Conservation (phyloP, 1,140 invertebrate genomes). For the Pogonognathellus flavescens region DNA sequence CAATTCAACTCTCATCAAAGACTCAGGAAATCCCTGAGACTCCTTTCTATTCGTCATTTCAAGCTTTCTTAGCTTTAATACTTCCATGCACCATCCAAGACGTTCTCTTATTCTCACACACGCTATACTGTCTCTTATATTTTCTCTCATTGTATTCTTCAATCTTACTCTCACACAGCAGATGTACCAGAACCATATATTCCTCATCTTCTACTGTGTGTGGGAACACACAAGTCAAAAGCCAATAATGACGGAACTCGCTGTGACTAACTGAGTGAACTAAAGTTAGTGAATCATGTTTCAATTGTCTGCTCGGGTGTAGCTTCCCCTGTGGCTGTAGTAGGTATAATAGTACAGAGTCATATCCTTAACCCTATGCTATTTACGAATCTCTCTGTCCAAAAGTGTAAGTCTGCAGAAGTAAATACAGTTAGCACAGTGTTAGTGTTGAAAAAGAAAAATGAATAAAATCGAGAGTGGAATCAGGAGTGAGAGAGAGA, state of each 20-base stretch:
- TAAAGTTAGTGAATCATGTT: conserved; percentile 36
- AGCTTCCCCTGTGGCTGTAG: neutral
- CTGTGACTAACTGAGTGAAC: conserved; percentile 23
- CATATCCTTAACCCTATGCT: too few relatives aligned
- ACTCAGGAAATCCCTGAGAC: conserved; percentile 37
- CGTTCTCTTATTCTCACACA: neutral
- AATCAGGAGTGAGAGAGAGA: too few relatives aligned
- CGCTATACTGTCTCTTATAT: neutral
- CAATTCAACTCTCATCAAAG: conserved; percentile 45
- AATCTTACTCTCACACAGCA: neutral
- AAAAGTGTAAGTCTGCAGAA: too few relatives aligned
- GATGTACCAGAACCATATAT: too few relatives aligned
- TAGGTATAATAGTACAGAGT: too few relatives aligned
- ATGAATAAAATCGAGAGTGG: too few relatives aligned
- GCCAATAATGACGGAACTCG: conserved; percentile 14
- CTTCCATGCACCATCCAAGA: neutral
- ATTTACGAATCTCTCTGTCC: too few relatives aligned
- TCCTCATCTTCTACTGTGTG: neutral
- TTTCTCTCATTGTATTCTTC: neutral
- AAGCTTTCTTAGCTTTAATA: conserved; percentile 3
- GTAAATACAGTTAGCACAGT: too few relatives aligned
- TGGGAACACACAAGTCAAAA: conserved; percentile 25
- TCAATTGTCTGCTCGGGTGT: conserved; percentile 17
- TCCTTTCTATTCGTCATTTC: conserved; percentile 31
- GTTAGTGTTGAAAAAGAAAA: too few relatives aligned